Evolutionary conservation across 2,888 invertebrate species (phyloP), one percentile per base, ranked within the genome.

Genomic region (Chaitophorus viminalis): DNA sequence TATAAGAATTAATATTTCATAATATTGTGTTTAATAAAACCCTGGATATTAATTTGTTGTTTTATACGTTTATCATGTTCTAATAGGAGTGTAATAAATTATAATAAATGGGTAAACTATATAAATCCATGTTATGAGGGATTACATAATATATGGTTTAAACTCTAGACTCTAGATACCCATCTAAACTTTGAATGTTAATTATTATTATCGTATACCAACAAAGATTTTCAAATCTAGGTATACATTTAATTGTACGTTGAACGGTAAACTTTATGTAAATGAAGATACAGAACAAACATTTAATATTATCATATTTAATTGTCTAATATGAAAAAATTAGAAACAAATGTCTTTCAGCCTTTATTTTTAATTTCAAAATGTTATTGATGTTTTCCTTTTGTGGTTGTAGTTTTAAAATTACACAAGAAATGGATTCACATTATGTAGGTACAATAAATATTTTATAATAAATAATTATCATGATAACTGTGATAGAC

Each of bases 191-290:
- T 76, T 65, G 39, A 39, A 65, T 46, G 46, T 14, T 60, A 60
- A 76, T 76, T 52, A 76, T 52, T 29, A 76, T 83, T 70, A 74
- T 54, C 29, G 65, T 39, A 31, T 31, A 8, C 14, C 46, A 46
- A 46, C 60, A 70, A 31, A 68, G 21, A 82, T 70, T 70, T 46
- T 70, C 29, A 46, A 82, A 70, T 31, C 21, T 21, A 46, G 14
- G 31, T 52, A 33, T 33, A 52, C 72, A n/a, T 52, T 52, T 17
- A 17, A 72, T 33, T 33, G n/a, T 82, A 33, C 52, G n/a, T 52
- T 72, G 33, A 82, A 82, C 52, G 29, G n/a, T 29, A 54, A 82
- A 82, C 33, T 82, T 82, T 14, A 82, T 72, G 4, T 11, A 82
- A 46, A 52, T 25, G 14, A 82, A 25, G 14, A 18, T 21, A 60